Evolutionary conservation across 1,140 invertebrate genomes (phyloP).

Genomic region (Danaus plexippus): DNA sequence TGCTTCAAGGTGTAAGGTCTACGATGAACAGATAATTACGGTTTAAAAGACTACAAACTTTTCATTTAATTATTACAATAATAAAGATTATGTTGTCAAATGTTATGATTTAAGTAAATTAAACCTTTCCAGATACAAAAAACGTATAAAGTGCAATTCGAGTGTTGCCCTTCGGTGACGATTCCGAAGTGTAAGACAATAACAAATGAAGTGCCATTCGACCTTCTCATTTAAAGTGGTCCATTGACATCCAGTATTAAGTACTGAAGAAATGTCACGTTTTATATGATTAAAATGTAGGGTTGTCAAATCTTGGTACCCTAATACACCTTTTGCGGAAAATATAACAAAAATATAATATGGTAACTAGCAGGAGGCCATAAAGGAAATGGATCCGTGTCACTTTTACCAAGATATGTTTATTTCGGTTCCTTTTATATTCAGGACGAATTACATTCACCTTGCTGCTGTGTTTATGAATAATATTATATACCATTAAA

Average conservation of each 20-base stretch:
- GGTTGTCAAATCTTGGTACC: too few species aligned
- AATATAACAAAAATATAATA: too few species aligned
- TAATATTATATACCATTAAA: too few species aligned
- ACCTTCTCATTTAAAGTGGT: slow-evolving; percentile 8
- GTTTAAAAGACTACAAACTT: slow-evolving; percentile 4
- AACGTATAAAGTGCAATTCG: neutral
- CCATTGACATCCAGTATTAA: slow-evolving; percentile 10
- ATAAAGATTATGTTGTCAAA: neutral
- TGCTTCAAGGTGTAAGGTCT: neutral
- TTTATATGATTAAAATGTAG: neutral
- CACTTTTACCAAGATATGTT: too few species aligned
- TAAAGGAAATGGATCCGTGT: too few species aligned
- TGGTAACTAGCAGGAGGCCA: too few species aligned
- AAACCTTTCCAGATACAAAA: neutral
- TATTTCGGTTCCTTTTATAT: too few species aligned
- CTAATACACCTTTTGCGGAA: too few species aligned
- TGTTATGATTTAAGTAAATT: neutral
- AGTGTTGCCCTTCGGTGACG: slow-evolving; percentile 3
- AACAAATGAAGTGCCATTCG: slow-evolving; percentile 9
- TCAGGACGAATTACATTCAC: too few species aligned
- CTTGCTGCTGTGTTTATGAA: too few species aligned
- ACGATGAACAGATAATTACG: slow-evolving; percentile 2
- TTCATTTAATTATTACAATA: neutral
- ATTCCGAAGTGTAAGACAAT: slow-evolving; percentile 1
- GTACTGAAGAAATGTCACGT: slow-evolving; percentile 11